Percentiles rank a stretch among this genome's conserved stretches.
Evolutionary conservation across 2,888 invertebrate species (phyloP).

Genomic region (Blomia tropicalis): DNA sequence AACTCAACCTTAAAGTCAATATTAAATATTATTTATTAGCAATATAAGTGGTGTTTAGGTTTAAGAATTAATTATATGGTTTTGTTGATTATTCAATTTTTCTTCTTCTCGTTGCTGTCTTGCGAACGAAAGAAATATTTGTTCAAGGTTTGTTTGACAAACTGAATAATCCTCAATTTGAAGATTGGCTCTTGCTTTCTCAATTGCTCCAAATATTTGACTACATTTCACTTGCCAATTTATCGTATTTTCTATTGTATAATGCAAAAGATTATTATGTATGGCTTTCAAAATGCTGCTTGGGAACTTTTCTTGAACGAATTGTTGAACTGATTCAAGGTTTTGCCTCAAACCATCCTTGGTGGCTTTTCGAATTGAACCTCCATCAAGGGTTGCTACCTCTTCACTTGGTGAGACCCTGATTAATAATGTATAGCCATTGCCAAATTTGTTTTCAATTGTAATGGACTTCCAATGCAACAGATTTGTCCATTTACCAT

Average conservation of each 20-base stretch:
- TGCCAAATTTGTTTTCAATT: conserved; percentile 59
- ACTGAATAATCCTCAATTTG: conserved; percentile 29
- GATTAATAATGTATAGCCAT: conserved; percentile 44
- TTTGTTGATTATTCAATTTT: background rate
- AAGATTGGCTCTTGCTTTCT: conserved; percentile 3
- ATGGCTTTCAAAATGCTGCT: conserved; percentile 15
- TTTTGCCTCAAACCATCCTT: conserved; percentile 3
- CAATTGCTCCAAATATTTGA: conserved; percentile 18
- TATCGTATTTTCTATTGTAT: conserved; percentile 7
- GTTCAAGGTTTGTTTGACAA: conserved; percentile 30
- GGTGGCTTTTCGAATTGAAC: background rate
- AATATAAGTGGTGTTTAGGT: background rate
- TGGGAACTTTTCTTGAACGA: conserved; percentile 7
- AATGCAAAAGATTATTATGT: conserved; percentile 19
- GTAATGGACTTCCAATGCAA: conserved; percentile 51
- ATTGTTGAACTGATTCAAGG: conserved; percentile 14
- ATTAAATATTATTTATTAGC: background rate
- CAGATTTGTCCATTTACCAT: conserved; percentile 45
- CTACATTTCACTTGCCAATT: background rate
- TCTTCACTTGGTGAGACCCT: conserved; percentile 20
- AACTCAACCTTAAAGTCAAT: background rate
- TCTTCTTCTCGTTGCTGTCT: conserved; percentile 18
- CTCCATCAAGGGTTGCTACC: background rate
- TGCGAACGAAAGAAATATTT: conserved; percentile 29
- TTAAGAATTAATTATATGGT: background rate